A percentile compares a stretch with the other conserved stretches of the same genome.
These are phyloP conservation scores for Stenodema calcarata DNA, from an alignment of 2,888 invertebrate genomes.

Conservation along the genomic window DNA sequence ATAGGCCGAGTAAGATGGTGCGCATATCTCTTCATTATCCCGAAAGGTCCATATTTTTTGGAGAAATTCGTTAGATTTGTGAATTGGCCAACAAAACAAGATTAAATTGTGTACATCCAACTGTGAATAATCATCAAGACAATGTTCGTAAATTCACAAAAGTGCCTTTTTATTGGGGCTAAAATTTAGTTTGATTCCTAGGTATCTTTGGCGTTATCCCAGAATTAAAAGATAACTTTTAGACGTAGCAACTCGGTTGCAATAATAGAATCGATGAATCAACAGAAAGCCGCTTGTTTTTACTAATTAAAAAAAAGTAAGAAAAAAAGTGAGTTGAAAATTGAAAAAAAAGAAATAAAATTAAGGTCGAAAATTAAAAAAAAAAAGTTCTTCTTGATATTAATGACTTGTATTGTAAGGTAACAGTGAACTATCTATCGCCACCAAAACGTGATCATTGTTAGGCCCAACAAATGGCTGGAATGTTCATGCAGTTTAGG, in stretches of 20 bases:
- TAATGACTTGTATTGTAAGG: not conserved
- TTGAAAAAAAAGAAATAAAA: not conserved
- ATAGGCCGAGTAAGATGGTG: not conserved
- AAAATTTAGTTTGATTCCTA: not conserved
- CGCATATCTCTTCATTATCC: too few relatives aligned
- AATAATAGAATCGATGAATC: too few relatives aligned
- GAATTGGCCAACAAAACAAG: not conserved
- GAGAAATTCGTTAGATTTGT: not conserved
- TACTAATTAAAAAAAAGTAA: too few relatives aligned
- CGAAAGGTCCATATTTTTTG: not conserved
- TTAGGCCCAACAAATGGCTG: not conserved
- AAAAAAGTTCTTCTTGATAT: not conserved
- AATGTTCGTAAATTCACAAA: not conserved
- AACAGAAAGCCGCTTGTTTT: too few relatives aligned
- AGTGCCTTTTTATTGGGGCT: not conserved
- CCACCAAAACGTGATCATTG: too few relatives aligned
- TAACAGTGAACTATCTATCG: not conserved
- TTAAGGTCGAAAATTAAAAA: not conserved
- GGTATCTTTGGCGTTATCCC: not conserved
- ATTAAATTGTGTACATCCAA: not conserved
- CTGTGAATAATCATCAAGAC: not conserved
- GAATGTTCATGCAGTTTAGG: too few relatives aligned
- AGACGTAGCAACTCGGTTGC: not conserved
- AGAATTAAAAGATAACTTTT: not conserved
- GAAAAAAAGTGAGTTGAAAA: too few relatives aligned